Evolutionary conservation across 2,888 invertebrate species (phyloP), one percentile per base, ranked within the genome.

Genomic region (Aelia acuminata): DNA sequence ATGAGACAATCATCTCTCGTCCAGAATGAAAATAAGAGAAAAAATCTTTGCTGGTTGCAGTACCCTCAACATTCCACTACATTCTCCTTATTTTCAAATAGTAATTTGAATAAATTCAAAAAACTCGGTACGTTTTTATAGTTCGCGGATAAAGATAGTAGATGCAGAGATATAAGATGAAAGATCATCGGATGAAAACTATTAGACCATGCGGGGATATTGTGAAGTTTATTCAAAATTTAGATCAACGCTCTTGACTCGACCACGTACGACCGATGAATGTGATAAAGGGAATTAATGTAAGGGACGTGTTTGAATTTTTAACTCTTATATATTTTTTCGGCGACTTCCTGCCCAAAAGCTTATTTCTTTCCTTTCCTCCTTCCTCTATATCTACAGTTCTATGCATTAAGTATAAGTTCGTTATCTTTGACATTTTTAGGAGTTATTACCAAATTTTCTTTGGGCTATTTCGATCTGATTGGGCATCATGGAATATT

Each of bases 271-370:
- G n/a, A 53, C 22, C 53, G 53, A 53, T 53, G 53, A 53, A 22
- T 53, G 7, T n/a, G 53, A 53, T 53, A 53, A 53, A 53, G 53
- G 53, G n/a, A 53, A 53, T 53, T 53, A 53, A 53, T 53, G 53
- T 53, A 7, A 53, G 53, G n/a, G n/a, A 53, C 53, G 53, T 53
- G 53, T 53, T 53, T n/a, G n/a, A 53, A 53, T 53, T 53, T 53
- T 53, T 53, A 53, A 53, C n/a, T n/a, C n/a, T 8, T n/a, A 22
- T 50, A 20, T 22, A 53, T 53, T n/a, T 53, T 53, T 53, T 53
- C 8, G n/a, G 53, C 5, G n/a, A n/a, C 7, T n/a, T 53, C 4
- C 18, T 53, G 53, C 53, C n/a, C 3, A 1, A 53, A 7, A 7
- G 22, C 3, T 50, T 50, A 20, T 18, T 3, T 11, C 49, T 11